A percentile compares a stretch with the other conserved stretches of the same genome.
phyloP scores from a whole-genome alignment of 2,113 vertebrate species.

The Salminus brasiliensis region DNA sequence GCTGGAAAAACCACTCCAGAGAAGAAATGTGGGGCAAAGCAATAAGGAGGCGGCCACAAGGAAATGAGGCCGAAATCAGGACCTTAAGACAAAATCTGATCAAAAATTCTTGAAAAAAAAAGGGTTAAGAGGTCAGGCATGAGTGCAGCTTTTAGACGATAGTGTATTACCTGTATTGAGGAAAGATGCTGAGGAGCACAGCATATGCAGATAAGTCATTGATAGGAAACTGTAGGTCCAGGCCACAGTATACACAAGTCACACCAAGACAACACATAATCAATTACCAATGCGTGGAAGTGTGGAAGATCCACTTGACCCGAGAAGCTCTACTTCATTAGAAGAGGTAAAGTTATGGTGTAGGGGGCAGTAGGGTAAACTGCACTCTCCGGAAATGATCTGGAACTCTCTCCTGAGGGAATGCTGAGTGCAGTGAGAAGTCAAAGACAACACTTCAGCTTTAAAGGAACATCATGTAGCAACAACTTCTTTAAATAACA shows the following conservation, averaged over 20 bases:
- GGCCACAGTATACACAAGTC: too few relatives aligned
- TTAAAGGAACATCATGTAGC: too few relatives aligned
- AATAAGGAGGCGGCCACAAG: conserved; percentile 12
- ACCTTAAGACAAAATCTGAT: conserved; percentile 29
- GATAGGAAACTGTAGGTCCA: too few relatives aligned
- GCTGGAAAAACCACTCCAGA: conserved; percentile 18
- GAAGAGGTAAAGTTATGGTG: background rate
- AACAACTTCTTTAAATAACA: too few relatives aligned
- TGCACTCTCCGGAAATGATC: background rate
- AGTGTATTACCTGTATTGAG: background rate
- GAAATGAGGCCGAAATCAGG: conserved; percentile 26
- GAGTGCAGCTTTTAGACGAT: background rate
- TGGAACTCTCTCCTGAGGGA: background rate
- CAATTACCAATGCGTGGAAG: background rate
- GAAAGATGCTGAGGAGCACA: background rate
- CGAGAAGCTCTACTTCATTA: background rate
- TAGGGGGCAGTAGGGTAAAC: background rate
- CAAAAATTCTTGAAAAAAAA: conserved; percentile 28
- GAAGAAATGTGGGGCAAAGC: conserved; percentile 31
- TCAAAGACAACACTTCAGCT: background rate
- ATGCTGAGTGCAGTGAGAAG: background rate
- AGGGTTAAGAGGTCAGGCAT: conserved; percentile 1
- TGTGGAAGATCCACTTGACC: background rate
- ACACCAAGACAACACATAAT: background rate
- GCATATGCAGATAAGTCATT: background rate